Evolutionary conservation across 2,113 vertebrate genomes (phyloP), one percentile per base, ranked within the genome.

Genomic region (Phasianus colchicus): DNA sequence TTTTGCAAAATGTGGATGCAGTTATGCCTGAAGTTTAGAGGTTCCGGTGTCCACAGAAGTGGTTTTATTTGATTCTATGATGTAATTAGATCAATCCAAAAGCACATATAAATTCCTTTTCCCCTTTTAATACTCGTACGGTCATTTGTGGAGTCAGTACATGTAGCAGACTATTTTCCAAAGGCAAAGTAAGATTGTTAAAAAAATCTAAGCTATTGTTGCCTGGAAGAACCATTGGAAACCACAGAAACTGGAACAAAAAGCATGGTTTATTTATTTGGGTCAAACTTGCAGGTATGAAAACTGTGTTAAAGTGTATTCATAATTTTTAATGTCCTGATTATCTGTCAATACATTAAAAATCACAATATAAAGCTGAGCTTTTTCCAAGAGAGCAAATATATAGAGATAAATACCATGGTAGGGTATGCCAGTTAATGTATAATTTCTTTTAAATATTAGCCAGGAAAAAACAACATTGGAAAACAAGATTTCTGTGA

Each of bases 111-210:
- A 96, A 88, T 95, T 75, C 29, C 30, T 83, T 91, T 92, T 78
- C 52, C 60, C 72, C 18, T 95, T 89, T 95, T 94, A 92, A 91
- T 96, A 93, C 87, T 78, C 92, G 79, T 83, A 52, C 61, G 65
- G 81, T 91, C 72, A 43, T 83, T 88, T 93, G 79, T 69, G 75
- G 79, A 86, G 47, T 65, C 85, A 65, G 40, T 74, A 32, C 32
- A 48, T 64, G 47, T 65, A 86, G 64, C 2, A 86, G 79, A 30
- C 38, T 94, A 81, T 89, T 93, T 88, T 97, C 91, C 93, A 81
- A 83, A 91, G 85, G 94, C 79, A 91, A 93, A 95, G 76, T 69
- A 91, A 77, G 57, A 72, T 95, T 95, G 92, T 92, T 97, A 92
- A 97, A 92, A 95, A 95, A 95, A 72, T 86, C 47, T 92, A 88